phyloP scores from a whole-genome alignment of 2,113 vertebrate species.

The Clupea harengus region DNA sequence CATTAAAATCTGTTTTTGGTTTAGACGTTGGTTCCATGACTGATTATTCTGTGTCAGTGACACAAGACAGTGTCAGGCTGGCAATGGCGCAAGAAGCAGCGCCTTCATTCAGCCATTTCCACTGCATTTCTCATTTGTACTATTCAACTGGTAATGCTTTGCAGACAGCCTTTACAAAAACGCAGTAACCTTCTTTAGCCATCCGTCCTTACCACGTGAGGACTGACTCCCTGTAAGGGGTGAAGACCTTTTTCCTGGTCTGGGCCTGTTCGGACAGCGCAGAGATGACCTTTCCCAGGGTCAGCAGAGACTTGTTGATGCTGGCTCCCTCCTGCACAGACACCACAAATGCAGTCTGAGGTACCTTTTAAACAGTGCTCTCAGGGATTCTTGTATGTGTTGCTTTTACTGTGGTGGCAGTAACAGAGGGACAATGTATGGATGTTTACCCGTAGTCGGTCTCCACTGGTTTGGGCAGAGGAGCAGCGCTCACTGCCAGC shows the following conservation, averaged over 20 bases:
- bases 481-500: constrained; percentile 90
- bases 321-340: constrained; percentile 85
- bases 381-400: not conserved
- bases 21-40: not conserved
- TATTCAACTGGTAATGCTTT: not conserved
- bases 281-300: constrained; percentile 93
- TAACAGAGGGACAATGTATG: not conserved
- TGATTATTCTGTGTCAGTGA: constrained; percentile 6
- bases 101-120: not conserved
- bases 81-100: not conserved
- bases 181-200: not conserved
- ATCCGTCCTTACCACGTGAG: constrained; percentile 85
- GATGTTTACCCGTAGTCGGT: constrained; percentile 80
- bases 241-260: constrained; percentile 78
- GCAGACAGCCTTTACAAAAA: not conserved
- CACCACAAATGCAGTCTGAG: not conserved
- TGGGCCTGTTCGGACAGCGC: constrained; percentile 85
- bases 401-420: not conserved
- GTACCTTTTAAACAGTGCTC: not conserved
- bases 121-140: not conserved
- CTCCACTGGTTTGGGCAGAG: constrained; percentile 78
- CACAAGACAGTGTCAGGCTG: not conserved
- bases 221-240: constrained; percentile 92
- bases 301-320: constrained; percentile 94
- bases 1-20: not conserved